Conservation (phyloP, 2,888 invertebrate genomes). For the Euspilapteryx auroguttella region DNA sequence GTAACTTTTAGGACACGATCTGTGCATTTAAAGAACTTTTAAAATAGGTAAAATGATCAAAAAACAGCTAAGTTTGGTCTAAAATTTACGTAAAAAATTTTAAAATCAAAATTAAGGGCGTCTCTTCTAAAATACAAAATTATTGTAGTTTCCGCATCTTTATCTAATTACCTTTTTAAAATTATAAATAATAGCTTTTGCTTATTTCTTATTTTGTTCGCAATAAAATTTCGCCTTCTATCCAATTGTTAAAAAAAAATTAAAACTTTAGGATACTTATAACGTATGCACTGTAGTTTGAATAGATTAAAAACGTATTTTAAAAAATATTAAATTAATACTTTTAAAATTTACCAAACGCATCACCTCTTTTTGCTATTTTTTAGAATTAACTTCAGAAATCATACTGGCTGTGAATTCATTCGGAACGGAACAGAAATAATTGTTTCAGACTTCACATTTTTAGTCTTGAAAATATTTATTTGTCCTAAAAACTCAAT, state of each 20-base stretch:
- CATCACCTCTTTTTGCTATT: background rate
- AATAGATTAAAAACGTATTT: slow-evolving; percentile 41
- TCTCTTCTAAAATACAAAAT: too few relatives aligned
- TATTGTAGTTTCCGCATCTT: slow-evolving; percentile 50
- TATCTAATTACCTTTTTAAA: too few relatives aligned
- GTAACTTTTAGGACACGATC: slow-evolving; percentile 9
- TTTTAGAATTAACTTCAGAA: slow-evolving; percentile 48
- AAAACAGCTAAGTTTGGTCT: slow-evolving; percentile 49
- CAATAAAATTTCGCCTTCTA: slow-evolving; percentile 12
- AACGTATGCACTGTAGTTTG: slow-evolving; percentile 57
- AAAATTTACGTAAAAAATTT: slow-evolving; percentile 20
- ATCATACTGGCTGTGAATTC: slow-evolving; percentile 63
- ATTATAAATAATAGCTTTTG: too few relatives aligned
- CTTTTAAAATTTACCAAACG: background rate
- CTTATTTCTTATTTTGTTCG: too few relatives aligned
- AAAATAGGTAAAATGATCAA: too few relatives aligned
- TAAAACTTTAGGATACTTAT: slow-evolving; percentile 42
- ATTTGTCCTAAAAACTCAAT: too few relatives aligned
- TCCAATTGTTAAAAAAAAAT: slow-evolving; percentile 45
- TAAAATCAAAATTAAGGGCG: too few relatives aligned
- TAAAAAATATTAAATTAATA: background rate
- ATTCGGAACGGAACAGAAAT: too few relatives aligned
- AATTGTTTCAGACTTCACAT: too few relatives aligned
- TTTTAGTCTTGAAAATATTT: too few relatives aligned
- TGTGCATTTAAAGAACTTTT: slow-evolving; percentile 2